Evolutionary conservation across 2,888 invertebrate genomes (phyloP).

Genomic region (Allygus modestus): DNA sequence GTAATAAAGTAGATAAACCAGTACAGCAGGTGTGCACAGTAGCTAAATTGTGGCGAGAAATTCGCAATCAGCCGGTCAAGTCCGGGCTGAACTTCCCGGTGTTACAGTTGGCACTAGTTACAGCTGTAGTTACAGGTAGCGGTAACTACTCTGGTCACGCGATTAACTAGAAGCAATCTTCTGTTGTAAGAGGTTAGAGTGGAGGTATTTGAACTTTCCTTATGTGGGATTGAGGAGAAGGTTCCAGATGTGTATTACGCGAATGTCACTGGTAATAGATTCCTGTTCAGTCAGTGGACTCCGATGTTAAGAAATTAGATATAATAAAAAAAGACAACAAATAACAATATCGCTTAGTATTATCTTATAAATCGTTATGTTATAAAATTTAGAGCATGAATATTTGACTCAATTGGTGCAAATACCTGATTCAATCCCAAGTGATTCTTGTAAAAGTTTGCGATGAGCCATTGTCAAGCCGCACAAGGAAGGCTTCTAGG

Average conservation of each 20-base stretch:
- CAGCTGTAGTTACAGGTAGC: not conserved
- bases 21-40: not conserved
- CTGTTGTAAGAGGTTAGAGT: not conserved
- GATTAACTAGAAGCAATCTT: slow-evolving; percentile 32
- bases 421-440: no score
- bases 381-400: no score
- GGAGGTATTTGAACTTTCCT: slow-evolving; percentile 5
- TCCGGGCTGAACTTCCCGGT: not conserved
- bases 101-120: not conserved
- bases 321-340: no score
- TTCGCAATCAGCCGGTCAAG: not conserved
- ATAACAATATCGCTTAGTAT: no score
- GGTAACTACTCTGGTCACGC: not conserved
- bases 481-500: no score
- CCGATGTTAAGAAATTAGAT: no score
- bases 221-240: not conserved
- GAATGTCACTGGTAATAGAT: not conserved
- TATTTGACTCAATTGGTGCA: no score
- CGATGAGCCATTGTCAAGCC: no score
- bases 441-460: no score
- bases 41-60: not conserved
- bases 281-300: no score
- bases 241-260: not conserved
- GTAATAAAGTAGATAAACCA: not conserved
- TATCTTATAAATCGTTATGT: no score